These are phyloP conservation scores for Hirundichthys speculiger DNA, from an alignment of 2,113 vertebrate genomes.

Conservation along the genomic window DNA sequence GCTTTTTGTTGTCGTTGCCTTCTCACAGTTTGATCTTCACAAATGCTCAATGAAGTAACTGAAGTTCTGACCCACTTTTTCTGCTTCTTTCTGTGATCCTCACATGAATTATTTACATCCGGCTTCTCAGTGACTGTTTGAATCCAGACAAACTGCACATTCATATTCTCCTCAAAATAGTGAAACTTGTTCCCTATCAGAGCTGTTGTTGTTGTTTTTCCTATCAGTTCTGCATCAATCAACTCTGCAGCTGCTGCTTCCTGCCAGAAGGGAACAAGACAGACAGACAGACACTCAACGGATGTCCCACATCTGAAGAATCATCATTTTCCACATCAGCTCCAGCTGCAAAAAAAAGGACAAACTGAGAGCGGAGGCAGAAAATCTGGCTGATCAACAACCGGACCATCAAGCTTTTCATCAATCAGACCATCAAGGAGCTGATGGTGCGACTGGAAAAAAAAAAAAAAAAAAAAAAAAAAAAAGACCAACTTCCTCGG, in stretches of 20 bases:
- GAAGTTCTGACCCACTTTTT: constrained; percentile 63
- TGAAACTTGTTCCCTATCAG: constrained; percentile 8
- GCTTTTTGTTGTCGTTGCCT: neutral
- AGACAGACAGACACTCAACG: constrained; percentile 30
- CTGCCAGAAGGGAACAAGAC: constrained; percentile 17
- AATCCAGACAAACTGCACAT: neutral
- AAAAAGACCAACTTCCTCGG: neutral
- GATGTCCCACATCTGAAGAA: constrained; percentile 16
- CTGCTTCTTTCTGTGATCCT: constrained; percentile 30
- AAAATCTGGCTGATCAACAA: no score
- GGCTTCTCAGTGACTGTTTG: constrained; percentile 23
- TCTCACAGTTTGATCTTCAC: constrained; percentile 22
- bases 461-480: neutral
- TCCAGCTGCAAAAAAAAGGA: constrained; percentile 23
- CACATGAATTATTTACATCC: constrained; percentile 58
- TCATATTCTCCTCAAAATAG: constrained; percentile 11
- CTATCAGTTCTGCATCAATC: constrained; percentile 36
- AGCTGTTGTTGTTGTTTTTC: no score
- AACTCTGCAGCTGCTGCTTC: no score
- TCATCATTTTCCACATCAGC: constrained; percentile 22
- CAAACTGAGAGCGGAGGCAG: no score
- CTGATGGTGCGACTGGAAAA: no score
- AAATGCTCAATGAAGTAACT: constrained; percentile 24
- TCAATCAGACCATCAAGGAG: neutral
- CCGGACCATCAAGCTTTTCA: no score